Evolutionary conservation across 1,140 invertebrate species (phyloP), one percentile per base, ranked within the genome.

Genomic region (Drosophila subpulchrella): DNA sequence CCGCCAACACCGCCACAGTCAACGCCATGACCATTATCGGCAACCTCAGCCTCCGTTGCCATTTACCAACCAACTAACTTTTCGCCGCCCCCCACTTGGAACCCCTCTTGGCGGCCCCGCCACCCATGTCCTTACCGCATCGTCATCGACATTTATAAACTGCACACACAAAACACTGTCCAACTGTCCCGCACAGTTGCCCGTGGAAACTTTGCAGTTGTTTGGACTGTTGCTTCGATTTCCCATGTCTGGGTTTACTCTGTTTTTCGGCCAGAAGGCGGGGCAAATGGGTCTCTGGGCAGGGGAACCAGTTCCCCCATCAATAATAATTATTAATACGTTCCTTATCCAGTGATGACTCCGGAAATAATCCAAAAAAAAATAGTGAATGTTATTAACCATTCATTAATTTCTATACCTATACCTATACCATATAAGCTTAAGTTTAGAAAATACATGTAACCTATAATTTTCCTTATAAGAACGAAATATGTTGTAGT

Each of bases 61-160:
- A 67, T 70, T 70, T 70, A 38, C 61, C 66, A 15, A 68, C 47
- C 71, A 66, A 57, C 71, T 62, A 66, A 66, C 57, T 39, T 71
- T 57, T 32, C 51, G 24, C 27, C 27, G 27, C 48, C 34, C 20
- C 46, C 46, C 47, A 7, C 10, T 41, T 15, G 41, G 17, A 41
- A 47, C 32, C 36, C 27, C 51, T 6, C 13, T 11, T 15, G 2
- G 32, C 2, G 7, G 6, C 32, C 32, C 5, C 6, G 4, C 36
- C 55, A 47, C 47, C 17, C 30, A 41, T 75, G 24, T 54, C 41
- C 27, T 42, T 41, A 47, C 57, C 63, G 65, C 77, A 56, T 56
- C 70, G 70, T 60, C 81, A 81, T 76, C 78, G 79, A 81, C 82
- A 86, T 86, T 86, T 86, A 86, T 86, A 86, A 88, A 86, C 82